These are phyloP conservation scores for Dipodomys ordii DNA, from an alignment of 2,113 vertebrate genomes.

Conservation along the genomic window DNA sequence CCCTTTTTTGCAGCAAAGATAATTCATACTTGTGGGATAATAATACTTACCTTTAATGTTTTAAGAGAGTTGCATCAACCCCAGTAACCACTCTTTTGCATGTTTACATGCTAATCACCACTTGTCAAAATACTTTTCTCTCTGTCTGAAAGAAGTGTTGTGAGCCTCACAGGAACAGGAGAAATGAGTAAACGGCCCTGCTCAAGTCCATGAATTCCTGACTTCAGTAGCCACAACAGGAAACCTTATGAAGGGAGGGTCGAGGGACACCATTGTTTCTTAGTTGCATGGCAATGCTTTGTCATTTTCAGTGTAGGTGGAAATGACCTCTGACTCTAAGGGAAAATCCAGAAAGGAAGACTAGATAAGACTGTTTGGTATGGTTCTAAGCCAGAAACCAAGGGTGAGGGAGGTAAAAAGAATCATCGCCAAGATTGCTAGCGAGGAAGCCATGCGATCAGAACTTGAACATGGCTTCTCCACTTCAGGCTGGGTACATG, in stretches of 20 bases:
- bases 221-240: conserved; percentile 63
- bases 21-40: too few relatives aligned
- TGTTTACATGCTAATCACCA: not conserved
- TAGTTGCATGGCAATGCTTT: conserved; percentile 59
- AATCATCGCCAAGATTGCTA: not conserved
- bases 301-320: conserved; percentile 61
- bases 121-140: not conserved
- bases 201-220: conserved; percentile 6
- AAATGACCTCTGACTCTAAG: conserved; percentile 67
- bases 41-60: not conserved
- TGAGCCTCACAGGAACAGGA: not conserved
- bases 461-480: not conserved
- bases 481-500: not conserved
- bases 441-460: not conserved
- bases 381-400: conserved; percentile 12
- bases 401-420: not conserved
- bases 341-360: conserved; percentile 68
- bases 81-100: not conserved
- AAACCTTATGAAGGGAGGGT: conserved; percentile 71
- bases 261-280: conserved; percentile 61
- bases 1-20: too few relatives aligned
- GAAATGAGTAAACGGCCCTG: conserved; percentile 14
- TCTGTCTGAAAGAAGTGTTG: not conserved
- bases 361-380: conserved; percentile 24
- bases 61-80: not conserved